Evolutionary conservation across 2,888 invertebrate genomes (phyloP), one percentile per base, ranked within the genome.

Genomic region (Tetramorium bicarinatum): DNA sequence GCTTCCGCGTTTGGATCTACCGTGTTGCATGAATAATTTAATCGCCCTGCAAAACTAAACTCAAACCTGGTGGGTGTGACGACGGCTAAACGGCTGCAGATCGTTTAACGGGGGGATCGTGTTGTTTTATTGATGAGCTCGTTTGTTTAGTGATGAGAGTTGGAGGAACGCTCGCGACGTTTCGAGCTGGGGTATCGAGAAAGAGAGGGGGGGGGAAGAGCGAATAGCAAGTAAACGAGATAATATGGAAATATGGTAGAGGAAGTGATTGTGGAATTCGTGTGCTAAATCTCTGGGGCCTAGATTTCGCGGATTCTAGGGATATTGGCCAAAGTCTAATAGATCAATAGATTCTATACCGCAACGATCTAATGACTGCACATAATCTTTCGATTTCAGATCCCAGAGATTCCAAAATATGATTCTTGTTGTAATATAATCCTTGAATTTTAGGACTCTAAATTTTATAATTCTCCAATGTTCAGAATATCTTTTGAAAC

Each of bases 111-210:
- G 25, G 21, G 21, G 54, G 25, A 44, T 77, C 25, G 69, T 54
- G 77, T 69, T 77, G 77, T 67, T 77, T 77, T 54, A 69, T 77
- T 67, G 67, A 77, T 77, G 77, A 77, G 54, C 77, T 77, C 77
- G 54, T 77, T 77, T 67, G 77, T 77, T 77, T 77, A 67, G 52
- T 41, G 69, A 67, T 54, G 69, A 67, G 52, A 44, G 21, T 7
- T 41, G 52, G 41, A 52, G 67, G 25, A 67, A 69, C 29, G 29
- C 8, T 44, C 59, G 41, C 29, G 15, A 67, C 9, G 38, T 77
- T 77, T 49, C 38, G 25, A 25, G 38, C 62, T 34, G 18, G 15
- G 66, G 11, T 18, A n/a, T n/a, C 29, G 76, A 38, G 13, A 52
- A 8, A 61, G 59, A 59, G 7, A 61, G 8, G 49, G 18, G 18